Evolutionary conservation across 2,888 invertebrate genomes (phyloP), one percentile per base, ranked within the genome.

Genomic region (Scotopteryx bipunctaria): DNA sequence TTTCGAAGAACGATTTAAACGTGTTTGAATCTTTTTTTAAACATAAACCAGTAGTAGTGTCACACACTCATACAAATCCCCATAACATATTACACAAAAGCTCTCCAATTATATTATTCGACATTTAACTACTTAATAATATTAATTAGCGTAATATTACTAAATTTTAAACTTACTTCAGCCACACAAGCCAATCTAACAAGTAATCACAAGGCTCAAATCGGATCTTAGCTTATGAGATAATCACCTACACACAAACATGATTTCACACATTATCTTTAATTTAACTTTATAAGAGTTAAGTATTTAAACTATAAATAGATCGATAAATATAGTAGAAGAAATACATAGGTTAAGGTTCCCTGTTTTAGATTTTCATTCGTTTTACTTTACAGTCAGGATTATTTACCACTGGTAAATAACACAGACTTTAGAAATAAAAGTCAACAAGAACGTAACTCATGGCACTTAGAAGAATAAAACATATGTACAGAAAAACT

Each of bases 361-460:
- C 81, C 81, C 81, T 81, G 80, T 81, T 81, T 78, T 70, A 61
- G 70, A 72, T 67, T 68, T 64, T 63, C 56, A 70, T 72, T 54
- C 48, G 54, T 54, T 52, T 51, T 47, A 56, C 50, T 47, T 40
- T 29, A 21, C 36, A 36, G 35, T 44, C 21, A 15, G 45, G 48
- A 51, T 54, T 51, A 55, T 52, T 45, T 35, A 37, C 21, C 27
- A 29, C 46, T 41, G 21, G 33, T 25, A 17, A 41, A 40, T 27
- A 45, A 54, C 23, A 45, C 44, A 17, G 43, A 48, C 29, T 29
- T 44, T 27, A 44, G 17, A 61, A 59, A 65, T 44, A 63, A 61
- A 65, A 50, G 53, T 64, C 65, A 63, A 66, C 66, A 68, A 69
- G 64, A 62, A 68, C 52, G 37, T 57, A 61, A 61, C 61, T 57